Base-by-base conservation (phyloP, 2,888 invertebrate genomes). In the Octodonta nipae region DNA sequence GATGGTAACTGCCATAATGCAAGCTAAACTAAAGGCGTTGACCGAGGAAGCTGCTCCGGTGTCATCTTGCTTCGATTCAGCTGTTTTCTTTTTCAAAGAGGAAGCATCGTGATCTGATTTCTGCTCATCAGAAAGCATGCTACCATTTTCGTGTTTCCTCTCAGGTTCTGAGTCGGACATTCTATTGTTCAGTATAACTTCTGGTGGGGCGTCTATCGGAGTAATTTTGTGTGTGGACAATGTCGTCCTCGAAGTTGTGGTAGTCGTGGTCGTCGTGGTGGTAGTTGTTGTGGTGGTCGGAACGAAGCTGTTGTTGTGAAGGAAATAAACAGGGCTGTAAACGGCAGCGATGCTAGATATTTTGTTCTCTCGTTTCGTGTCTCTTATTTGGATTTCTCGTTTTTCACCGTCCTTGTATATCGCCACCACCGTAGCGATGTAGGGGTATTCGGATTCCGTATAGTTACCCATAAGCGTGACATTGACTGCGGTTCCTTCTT, bases 401-500 rank as follows among this genome's bases (percentile, higher is more conserved):
- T 65, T 64, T 30, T 66, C 65, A n/a, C 67, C 67, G 40, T 78
- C 77, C 38, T 70, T 68, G 55, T 79, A 83, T 36, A 68, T 65
- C 2, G 84, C 78, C 30, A 75, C 71, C 25, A 88, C 62, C 36
- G 71, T 75, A 4, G 78, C 84, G 14, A 67, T 70, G 52, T 84
- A 88, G 15, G 79, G 80, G 1, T 78, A 71, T 45, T 86, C 84
- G 32, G 75, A 67, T 37, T 77, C 75, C 1, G 80, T 78, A 47
- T 75, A 70, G 51, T 79, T 78, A 2, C 80, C 86, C 31, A 66
- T 67, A 11, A 87, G 67, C 1, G 82, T 83, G 1, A 86, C 82
- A 56, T 87, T 86, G 30, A 84, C 75, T 2, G 78, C 84, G 0
- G 86, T 86, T 15, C 82, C 85, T 3, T 81, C 77, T 54, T 76